Evolutionary conservation across 2,797 vertebrate genomes (phyloP), one percentile per base, ranked within the genome.

Genomic region (Pantherophis vulpinus): DNA sequence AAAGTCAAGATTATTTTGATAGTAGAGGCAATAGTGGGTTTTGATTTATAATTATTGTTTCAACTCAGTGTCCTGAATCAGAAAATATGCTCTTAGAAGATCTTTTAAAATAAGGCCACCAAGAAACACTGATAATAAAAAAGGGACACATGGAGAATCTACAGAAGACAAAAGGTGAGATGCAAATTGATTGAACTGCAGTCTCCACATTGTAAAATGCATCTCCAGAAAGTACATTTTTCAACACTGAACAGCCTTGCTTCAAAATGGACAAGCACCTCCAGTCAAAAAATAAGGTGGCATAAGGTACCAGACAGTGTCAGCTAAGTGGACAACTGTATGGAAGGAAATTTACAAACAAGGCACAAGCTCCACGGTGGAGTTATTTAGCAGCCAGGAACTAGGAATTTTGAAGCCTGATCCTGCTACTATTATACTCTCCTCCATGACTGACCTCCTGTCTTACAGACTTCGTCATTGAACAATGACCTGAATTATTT

Each of bases 351-450:
- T 79, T 58, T 83, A 59, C 20, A 83, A 83, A 56, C 63, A 91
- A 83, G 37, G 16, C 10, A 51, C 79, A 51, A 29, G 37, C 12
- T 87, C 14, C 51, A n/a, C 1, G 5, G n/a, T 60, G 23, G 29
- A 25, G 13, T 66, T 54, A 29, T 7, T 79, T 63, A 55, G 7
- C 10, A 51, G 3, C 5, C 55, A 87, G 27, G 29, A 5, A 32
- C 6, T 37, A 83, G 56, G 27, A 56, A 42, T 87, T 95, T 90
- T 94, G 92, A 95, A 95, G 96, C 20, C 0, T 0, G 94, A 95
- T 92, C 60, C 79, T 63, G 91, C 9, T 51, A 32, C 12, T n/a
- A 87, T 25, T 91, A 70, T 29, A 14, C 37, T 23, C 8, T 42
- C 3, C 74, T 79, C 37, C 32, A 79, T 20, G 74, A 79, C 8